Conservation (phyloP, 1,140 invertebrate species). For the Temnothorax longispinosus region DNA sequence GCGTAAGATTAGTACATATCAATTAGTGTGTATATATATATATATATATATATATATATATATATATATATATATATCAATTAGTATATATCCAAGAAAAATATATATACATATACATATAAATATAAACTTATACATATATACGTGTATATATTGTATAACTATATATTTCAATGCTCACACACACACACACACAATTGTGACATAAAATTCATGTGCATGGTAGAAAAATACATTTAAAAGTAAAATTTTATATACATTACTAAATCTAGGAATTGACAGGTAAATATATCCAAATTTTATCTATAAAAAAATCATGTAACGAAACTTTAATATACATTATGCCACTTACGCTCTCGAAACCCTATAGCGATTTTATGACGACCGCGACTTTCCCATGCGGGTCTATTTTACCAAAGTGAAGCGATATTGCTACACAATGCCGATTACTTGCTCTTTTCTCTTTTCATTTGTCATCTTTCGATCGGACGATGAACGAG, state of each 20-base stretch:
- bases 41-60: not conserved
- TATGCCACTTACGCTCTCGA: slow-evolving; percentile 51
- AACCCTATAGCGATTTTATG: slow-evolving; percentile 62
- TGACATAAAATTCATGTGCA: not conserved
- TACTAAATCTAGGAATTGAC: not conserved
- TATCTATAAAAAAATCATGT: not conserved
- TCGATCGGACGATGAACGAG: not conserved
- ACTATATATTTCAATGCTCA: not conserved
- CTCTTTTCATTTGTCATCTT: not conserved
- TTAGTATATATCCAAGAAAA: not conserved
- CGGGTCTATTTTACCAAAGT: slow-evolving; percentile 77
- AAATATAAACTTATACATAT: too few species aligned
- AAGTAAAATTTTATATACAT: not conserved
- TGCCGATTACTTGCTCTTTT: slow-evolving; percentile 46
- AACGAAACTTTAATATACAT: slow-evolving; percentile 15
- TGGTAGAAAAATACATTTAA: not conserved
- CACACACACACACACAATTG: not conserved
- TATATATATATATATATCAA: not conserved
- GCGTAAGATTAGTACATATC: not conserved
- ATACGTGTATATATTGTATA: too few species aligned
- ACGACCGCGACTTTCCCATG: slow-evolving; percentile 76
- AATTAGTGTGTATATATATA: not conserved
- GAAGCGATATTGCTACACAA: slow-evolving; percentile 64
- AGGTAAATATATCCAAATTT: not conserved
- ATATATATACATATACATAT: too few species aligned